These are phyloP conservation scores for Microtus californicus DNA, from an alignment of 2,797 vertebrate genomes.

Conservation along the genomic window DNA sequence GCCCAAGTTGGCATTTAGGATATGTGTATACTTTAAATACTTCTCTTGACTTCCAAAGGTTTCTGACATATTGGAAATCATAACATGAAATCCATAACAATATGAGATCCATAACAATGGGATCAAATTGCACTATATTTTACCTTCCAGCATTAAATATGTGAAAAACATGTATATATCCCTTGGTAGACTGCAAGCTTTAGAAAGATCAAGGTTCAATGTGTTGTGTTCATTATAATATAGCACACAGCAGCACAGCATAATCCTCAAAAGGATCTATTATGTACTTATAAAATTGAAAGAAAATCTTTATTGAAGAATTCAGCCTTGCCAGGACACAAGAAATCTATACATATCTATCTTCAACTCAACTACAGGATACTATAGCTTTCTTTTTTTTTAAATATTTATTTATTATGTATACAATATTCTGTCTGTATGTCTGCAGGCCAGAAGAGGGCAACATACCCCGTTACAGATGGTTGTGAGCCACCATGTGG, in stretches of 20 bases:
- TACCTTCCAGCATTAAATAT: neutral
- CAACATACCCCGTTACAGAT: too few relatives aligned
- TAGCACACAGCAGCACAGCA: neutral
- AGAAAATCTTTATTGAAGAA: conserved; percentile 61
- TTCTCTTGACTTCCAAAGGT: neutral
- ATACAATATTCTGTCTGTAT: too few relatives aligned
- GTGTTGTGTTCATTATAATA: conserved; percentile 35
- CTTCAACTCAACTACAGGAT: neutral
- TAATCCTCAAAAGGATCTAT: neutral
- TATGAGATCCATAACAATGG: neutral
- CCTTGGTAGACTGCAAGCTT: neutral
- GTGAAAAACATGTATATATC: neutral
- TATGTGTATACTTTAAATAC: neutral
- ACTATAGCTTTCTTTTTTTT: neutral
- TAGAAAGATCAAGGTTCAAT: neutral
- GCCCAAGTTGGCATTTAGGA: neutral
- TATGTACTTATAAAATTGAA: neutral
- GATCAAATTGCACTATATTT: neutral
- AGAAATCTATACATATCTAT: conserved; percentile 12
- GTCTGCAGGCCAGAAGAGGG: too few relatives aligned
- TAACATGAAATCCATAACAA: neutral
- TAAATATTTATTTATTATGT: too few relatives aligned
- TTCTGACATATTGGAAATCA: neutral
- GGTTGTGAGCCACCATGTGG: too few relatives aligned
- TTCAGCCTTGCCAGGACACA: neutral